A percentile compares a stretch with the other conserved stretches of the same genome.
phyloP scores from a whole-genome alignment of 2,797 vertebrate genomes.

The Phoebastria nigripes region DNA sequence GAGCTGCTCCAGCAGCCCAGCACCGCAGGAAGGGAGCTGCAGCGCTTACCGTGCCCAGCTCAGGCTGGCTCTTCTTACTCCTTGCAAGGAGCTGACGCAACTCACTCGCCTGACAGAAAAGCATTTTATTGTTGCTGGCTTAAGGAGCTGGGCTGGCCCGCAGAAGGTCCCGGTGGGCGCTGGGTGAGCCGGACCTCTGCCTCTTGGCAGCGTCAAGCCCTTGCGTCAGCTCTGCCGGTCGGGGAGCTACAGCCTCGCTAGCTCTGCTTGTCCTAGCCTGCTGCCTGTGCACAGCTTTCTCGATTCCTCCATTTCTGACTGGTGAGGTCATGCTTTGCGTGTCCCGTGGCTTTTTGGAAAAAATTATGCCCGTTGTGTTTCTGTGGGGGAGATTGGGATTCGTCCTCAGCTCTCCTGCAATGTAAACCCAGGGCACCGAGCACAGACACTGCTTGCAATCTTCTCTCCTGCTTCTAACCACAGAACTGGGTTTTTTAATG shows the following conservation, averaged over 20 bases:
- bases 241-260: not conserved
- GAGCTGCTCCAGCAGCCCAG: not conserved
- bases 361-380: not conserved
- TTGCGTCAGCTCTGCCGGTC: not conserved
- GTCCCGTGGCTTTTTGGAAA: not conserved
- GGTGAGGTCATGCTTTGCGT: not conserved
- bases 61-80: not conserved
- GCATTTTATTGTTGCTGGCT: not conserved
- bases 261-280: not conserved
- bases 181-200: not conserved
- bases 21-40: not conserved
- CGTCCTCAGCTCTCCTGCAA: not conserved
- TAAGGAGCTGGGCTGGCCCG: not conserved
- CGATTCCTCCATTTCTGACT: not conserved
- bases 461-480: not conserved
- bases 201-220: not conserved
- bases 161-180: not conserved
- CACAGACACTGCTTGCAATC: not conserved
- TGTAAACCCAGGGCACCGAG: not conserved
- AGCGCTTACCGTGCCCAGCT: not conserved
- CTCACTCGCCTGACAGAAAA: not conserved
- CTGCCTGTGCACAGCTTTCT: not conserved
- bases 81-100: not conserved
- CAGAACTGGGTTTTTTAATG: not conserved
- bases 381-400: not conserved